These are phyloP conservation scores for Xestia c-nigrum DNA, from an alignment of 2,888 invertebrate species.

Conservation along the genomic window DNA sequence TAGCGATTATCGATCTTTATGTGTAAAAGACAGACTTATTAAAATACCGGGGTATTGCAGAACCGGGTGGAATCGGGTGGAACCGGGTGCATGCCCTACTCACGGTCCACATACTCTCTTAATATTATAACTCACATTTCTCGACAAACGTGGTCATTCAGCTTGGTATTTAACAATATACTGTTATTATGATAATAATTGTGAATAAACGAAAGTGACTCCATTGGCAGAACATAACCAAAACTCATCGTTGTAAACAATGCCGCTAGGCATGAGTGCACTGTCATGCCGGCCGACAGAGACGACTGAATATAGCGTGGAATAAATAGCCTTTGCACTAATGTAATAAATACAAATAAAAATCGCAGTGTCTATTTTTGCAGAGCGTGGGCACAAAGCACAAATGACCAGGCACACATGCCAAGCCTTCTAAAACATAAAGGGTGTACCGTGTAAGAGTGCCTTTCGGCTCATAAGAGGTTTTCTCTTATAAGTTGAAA, in stretches of 20 bases:
- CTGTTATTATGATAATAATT: conserved; percentile 14
- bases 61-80: no score
- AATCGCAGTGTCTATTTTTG: background rate
- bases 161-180: conserved; percentile 1
- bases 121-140: background rate
- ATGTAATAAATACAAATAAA: background rate
- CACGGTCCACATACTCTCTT: background rate
- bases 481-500: no score
- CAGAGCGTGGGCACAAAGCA: background rate
- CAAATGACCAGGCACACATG: background rate
- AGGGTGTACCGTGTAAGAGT: no score
- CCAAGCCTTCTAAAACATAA: background rate
- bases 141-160: conserved; percentile 4
- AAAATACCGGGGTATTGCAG: no score
- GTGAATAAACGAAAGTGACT: conserved; percentile 39
- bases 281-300: background rate
- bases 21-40: no score
- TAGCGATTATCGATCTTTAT: no score
- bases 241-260: conserved; percentile 35
- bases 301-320: background rate
- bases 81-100: no score
- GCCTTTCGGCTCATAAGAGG: no score
- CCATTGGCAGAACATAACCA: conserved; percentile 35
- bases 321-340: background rate
- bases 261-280: conserved; percentile 10